Base-by-base conservation (phyloP, 1,140 invertebrate genomes). In the Antheraea mylitta region DNA sequence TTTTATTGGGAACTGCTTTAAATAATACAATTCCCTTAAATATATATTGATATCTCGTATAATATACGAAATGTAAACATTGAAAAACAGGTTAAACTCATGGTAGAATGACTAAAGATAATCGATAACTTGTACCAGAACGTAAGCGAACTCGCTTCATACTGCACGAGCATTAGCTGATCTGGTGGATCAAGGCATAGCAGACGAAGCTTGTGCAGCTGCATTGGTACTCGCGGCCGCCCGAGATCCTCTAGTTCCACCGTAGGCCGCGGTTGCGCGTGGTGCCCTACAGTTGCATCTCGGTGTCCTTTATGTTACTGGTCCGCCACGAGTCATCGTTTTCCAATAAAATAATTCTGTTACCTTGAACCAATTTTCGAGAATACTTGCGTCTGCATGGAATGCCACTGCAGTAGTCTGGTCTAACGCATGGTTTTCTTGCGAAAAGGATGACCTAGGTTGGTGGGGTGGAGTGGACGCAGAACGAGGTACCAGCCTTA, bases 201-300 rank as follows among this genome's bases (percentile, higher is more conserved):
- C 85, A 18, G 82, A 88, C 69, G 87, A 87, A 65, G 69, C 77
- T 7, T 78, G 86, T 53, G 86, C 88, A 7, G 85, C 88, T 7
- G 82, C 80, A 7, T 77, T 92, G 18, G 90, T 88, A 7, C 82
- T 88, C 7, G 86, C 90, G 3, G 89, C 86, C 10, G 83, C 84
- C 7, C 81, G 82, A 18, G 79, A 86, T 0, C 81, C 82, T 3
- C 78, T 92, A 10, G 76, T 72, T 7, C 85, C 88, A 7, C 74
- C 89, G 9, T 85, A 87, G 22, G 85, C 87, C 8, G 92, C 92
- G 30, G 45, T 84, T 9, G 92, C 91, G 0, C 81, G 92, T 0
- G 92, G 92, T 16, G 86, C 89, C 0, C 92, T 91, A 9, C 87
- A 92, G 59, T 80, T 92, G 2, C 89, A 91, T 66, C 85, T 93